Conservation (phyloP, 2,888 invertebrate species). For the Drosophila kanekoi region DNA sequence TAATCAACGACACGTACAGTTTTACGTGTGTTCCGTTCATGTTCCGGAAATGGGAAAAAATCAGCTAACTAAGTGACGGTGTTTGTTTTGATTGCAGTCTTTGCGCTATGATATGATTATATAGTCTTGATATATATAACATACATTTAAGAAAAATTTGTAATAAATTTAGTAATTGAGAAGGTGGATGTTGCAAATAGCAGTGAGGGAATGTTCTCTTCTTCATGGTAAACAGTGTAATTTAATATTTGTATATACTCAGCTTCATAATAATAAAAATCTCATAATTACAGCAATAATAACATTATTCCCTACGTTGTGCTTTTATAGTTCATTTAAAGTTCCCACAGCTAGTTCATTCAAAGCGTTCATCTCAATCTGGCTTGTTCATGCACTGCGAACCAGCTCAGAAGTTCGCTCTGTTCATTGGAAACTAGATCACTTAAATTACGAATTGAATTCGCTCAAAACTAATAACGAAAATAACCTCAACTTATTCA, state of each 20-base stretch:
- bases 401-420: too few relatives aligned
- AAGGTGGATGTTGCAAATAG: too few relatives aligned
- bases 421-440: neutral
- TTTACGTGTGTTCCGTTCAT: slow-evolving; percentile 51
- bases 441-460: neutral
- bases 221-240: too few relatives aligned
- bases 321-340: too few relatives aligned
- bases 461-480: slow-evolving; percentile 2
- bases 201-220: too few relatives aligned
- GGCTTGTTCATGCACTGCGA: neutral
- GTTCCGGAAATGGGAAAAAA: slow-evolving; percentile 24
- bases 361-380: neutral
- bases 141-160: too few relatives aligned
- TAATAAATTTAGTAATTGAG: too few relatives aligned
- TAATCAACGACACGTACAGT: slow-evolving; percentile 71
- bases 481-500: slow-evolving; percentile 4
- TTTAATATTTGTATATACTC: too few relatives aligned
- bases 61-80: slow-evolving; percentile 21
- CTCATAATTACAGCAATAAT: too few relatives aligned
- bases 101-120: slow-evolving; percentile 29
- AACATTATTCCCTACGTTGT: too few relatives aligned
- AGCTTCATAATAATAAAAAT: too few relatives aligned
- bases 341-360: neutral
- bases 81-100: slow-evolving; percentile 29
- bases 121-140: neutral